phyloP scores from a whole-genome alignment of 2,888 invertebrate genomes.

The Abscondita cerata region DNA sequence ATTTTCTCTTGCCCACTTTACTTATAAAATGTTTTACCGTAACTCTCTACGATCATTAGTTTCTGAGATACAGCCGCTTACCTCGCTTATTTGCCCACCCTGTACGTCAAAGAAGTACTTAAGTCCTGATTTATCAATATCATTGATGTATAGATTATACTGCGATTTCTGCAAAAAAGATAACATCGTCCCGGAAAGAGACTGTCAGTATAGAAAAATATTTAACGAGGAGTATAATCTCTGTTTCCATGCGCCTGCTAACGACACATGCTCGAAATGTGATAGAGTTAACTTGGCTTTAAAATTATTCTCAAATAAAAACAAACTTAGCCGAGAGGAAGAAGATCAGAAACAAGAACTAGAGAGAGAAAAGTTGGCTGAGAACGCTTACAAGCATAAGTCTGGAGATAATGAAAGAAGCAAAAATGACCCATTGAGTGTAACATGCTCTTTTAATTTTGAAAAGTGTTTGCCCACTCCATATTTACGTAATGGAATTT shows the following conservation, averaged over 20 bases:
- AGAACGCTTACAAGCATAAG: not conserved
- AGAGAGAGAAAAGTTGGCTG: not conserved
- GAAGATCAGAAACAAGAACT: not conserved
- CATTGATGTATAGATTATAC: not conserved
- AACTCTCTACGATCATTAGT: too few species aligned
- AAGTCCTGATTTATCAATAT: not conserved
- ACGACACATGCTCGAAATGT: conserved; percentile 13
- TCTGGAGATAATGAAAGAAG: not conserved
- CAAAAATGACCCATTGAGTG: not conserved
- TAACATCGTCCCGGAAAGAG: not conserved
- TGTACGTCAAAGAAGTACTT: not conserved
- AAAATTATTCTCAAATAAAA: not conserved
- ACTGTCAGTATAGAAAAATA: conserved; percentile 9
- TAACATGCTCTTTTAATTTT: not conserved
- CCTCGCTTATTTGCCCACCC: too few species aligned
- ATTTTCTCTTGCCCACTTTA: too few species aligned
- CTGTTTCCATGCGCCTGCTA: not conserved
- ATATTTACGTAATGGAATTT: not conserved
- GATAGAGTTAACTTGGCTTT: not conserved
- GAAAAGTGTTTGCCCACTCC: conserved; percentile 15
- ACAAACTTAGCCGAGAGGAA: not conserved
- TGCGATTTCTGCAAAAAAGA: not conserved
- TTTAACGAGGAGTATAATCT: conserved; percentile 9
- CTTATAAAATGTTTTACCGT: too few species aligned
- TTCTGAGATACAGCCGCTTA: too few species aligned